Evolutionary conservation across 1,140 invertebrate genomes (phyloP).

Genomic region (Hyles euphorbiae): DNA sequence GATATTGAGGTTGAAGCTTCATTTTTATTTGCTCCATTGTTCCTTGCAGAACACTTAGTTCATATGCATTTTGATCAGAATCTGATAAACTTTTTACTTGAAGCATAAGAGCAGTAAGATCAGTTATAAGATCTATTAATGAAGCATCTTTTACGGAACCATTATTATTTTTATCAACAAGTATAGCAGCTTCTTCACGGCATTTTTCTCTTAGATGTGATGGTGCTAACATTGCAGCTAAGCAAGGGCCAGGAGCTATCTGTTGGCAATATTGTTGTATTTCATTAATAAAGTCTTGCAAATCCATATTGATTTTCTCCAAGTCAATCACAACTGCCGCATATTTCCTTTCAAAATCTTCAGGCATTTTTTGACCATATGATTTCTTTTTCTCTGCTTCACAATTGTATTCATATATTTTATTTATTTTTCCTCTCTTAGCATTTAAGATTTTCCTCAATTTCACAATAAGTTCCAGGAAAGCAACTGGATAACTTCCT

Average conservation of each 20-base stretch:
- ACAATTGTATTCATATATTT: constrained; percentile 91
- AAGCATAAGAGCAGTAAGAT: constrained; percentile 92
- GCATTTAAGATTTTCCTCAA: constrained; percentile 90
- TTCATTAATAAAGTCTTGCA: constrained; percentile 89
- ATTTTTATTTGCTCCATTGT: constrained; percentile 92
- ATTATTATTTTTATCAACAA: constrained; percentile 87
- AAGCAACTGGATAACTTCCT: constrained; percentile 89
- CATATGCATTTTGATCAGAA: constrained; percentile 92
- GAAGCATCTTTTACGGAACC: constrained; percentile 77
- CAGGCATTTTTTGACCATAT: constrained; percentile 83
- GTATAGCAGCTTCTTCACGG: constrained; percentile 86
- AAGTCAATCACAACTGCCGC: constrained; percentile 92
- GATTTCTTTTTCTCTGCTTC: constrained; percentile 92
- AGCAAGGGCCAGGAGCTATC: constrained; percentile 90
- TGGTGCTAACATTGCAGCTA: constrained; percentile 92
- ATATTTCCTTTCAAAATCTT: constrained; percentile 94
- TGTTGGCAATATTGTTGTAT: constrained; percentile 91
- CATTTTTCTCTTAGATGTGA: constrained; percentile 91
- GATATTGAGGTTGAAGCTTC: constrained; percentile 86
- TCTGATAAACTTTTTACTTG: constrained; percentile 95
- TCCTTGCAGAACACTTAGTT: constrained; percentile 94
- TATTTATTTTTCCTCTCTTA: constrained; percentile 89
- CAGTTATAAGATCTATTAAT: constrained; percentile 87
- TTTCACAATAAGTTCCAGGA: constrained; percentile 91
- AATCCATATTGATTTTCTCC: constrained; percentile 92